Conservation (phyloP, 2,113 vertebrate genomes). For the Mesoclemmys tuberculata region DNA sequence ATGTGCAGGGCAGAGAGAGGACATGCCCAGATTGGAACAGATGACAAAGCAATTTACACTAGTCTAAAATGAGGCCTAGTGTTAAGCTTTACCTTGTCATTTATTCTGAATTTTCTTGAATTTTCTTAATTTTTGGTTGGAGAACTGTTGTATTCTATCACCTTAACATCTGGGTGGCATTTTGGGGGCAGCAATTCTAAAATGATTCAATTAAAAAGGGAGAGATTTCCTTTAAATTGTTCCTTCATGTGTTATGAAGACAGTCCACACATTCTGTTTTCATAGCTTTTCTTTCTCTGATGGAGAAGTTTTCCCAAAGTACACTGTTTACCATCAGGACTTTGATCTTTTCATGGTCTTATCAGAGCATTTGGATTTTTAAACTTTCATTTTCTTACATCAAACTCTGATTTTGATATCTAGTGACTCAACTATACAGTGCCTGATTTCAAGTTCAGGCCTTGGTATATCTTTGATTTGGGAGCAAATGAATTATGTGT, state of each 20-base stretch:
- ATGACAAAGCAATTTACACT: conserved; percentile 58
- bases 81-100: conserved; percentile 53
- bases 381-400: not conserved
- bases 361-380: not conserved
- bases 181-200: not conserved
- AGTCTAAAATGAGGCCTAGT: conserved; percentile 46
- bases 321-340: too few species aligned
- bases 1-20: conserved; percentile 27
- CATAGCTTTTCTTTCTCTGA: not conserved
- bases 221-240: not conserved
- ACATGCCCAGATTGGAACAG: conserved; percentile 56
- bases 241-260: not conserved
- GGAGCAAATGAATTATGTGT: not conserved
- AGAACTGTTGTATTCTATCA: conserved; percentile 48
- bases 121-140: not conserved
- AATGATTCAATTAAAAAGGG: not conserved
- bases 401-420: not conserved
- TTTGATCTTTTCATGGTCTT: not conserved
- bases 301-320: conserved; percentile 7
- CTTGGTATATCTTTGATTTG: not conserved
- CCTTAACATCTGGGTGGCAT: conserved; percentile 11
- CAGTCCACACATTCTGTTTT: not conserved
- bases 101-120: conserved; percentile 29
- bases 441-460: not conserved
- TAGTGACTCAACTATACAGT: not conserved